Evolutionary conservation across 2,797 vertebrate genomes (phyloP), one percentile per base, ranked within the genome.

Genomic region (Cyprinella venusta): DNA sequence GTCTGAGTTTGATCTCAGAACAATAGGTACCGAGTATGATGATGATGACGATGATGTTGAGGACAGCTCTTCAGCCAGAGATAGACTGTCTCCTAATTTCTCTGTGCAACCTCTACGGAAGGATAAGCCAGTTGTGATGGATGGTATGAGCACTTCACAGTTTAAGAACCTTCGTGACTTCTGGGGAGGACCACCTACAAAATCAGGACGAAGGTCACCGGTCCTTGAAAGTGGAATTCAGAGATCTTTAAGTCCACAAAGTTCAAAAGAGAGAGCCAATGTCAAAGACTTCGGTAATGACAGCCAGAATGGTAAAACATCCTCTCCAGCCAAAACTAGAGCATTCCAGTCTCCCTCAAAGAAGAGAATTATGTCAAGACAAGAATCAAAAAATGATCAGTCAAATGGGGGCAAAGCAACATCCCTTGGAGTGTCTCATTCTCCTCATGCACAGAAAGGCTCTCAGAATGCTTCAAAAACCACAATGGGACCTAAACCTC

Each of bases 121-220:
- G 38, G 94, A 94, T 26, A 95, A 93, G n/a, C 68, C 84, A 16
- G 91, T 89, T 24, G 89, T 91, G 3, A 91, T 90, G 84, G 92
- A 93, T 36, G 85, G 90, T 79, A 88, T 92, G 8, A 92, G 89
- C 88, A 94, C 92, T 68, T 91, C 87, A 36, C 95, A 96, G 42
- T 99, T 99, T 87, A 94, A 95, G 89, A 96, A 86, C 85, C 85
- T 99, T 86, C 95, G 92, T 69, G 95, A 95, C 6, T 99, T 99
- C 90, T 99, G 98, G 98, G 93, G 92, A 69, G 93, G 89, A 24
- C 92, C 94, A 54, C 63, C 84, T 19, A 91, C 93, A 52, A 86
- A 91, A n/a, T 89, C 56, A 79, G 89, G 45, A 40, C 83, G 79
- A 0, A 54, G 80, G 12, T 38, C 88, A 6, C 45, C 76, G 1